Percentiles rank a stretch among this genome's conserved stretches.
phyloP scores from a whole-genome alignment of 2,113 vertebrate genomes.

The Potamarius usumacintae region DNA sequence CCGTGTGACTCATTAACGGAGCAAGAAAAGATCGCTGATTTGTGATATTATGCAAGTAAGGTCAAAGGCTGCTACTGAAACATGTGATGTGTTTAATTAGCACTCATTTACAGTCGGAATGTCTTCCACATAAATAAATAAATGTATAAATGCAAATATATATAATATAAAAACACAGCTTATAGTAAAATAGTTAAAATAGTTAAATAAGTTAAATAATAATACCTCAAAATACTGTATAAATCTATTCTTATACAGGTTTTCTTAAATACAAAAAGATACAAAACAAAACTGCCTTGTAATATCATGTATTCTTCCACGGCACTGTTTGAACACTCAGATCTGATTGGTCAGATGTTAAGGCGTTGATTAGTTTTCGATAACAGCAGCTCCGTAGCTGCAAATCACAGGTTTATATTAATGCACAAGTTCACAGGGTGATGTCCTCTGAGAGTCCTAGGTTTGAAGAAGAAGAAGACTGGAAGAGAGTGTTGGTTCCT shows the following conservation, averaged over 20 bases:
- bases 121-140: constrained; percentile 13
- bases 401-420: not conserved
- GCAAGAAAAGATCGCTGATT: not conserved
- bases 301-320: not conserved
- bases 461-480: not conserved
- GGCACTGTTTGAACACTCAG: not conserved
- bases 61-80: not conserved
- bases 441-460: not conserved
- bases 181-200: not conserved
- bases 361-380: not conserved
- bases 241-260: not conserved
- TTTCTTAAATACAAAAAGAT: not conserved
- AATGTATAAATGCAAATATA: constrained; percentile 18
- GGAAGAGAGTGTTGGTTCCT: not conserved
- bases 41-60: not conserved
- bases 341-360: not conserved
- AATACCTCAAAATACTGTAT: not conserved
- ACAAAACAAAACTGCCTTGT: not conserved
- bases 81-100: constrained; percentile 1
- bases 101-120: not conserved
- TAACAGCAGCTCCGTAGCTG: not conserved
- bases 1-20: not conserved
- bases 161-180: not conserved
- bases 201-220: not conserved
- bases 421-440: not conserved